These are phyloP conservation scores for Macrochelys suwanniensis DNA, from an alignment of 2,797 vertebrate species.

Conservation along the genomic window DNA sequence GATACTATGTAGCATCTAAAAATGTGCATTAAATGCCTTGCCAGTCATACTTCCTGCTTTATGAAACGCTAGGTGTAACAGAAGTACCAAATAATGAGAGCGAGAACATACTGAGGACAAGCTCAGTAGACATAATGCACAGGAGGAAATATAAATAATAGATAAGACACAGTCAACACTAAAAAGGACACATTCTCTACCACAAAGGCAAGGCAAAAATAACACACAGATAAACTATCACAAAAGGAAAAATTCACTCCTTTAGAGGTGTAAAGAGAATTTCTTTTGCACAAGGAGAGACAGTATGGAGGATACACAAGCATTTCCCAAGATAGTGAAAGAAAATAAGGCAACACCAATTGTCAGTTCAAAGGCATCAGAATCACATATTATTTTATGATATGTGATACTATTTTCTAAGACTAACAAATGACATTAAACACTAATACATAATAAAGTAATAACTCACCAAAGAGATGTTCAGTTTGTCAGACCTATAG, in stretches of 20 bases:
- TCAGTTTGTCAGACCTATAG: neutral
- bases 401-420: neutral
- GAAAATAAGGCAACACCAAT: neutral
- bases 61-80: neutral
- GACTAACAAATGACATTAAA: neutral
- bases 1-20: accelerated
- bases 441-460: neutral
- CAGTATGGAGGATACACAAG: neutral
- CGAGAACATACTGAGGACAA: neutral
- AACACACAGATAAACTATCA: neutral
- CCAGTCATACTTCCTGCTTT: neutral
- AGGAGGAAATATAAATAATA: neutral
- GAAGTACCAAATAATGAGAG: neutral
- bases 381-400: neutral
- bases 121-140: neutral
- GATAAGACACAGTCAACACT: neutral
- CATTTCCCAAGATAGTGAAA: neutral
- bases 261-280: neutral
- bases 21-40: neutral
- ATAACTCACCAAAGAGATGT: neutral
- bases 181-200: neutral
- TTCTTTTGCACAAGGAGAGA: neutral
- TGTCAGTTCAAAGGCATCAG: neutral
- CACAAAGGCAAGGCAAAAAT: neutral
- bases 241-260: neutral